phyloP scores from a whole-genome alignment of 2,113 vertebrate genomes.

The Notothenia rossii region DNA sequence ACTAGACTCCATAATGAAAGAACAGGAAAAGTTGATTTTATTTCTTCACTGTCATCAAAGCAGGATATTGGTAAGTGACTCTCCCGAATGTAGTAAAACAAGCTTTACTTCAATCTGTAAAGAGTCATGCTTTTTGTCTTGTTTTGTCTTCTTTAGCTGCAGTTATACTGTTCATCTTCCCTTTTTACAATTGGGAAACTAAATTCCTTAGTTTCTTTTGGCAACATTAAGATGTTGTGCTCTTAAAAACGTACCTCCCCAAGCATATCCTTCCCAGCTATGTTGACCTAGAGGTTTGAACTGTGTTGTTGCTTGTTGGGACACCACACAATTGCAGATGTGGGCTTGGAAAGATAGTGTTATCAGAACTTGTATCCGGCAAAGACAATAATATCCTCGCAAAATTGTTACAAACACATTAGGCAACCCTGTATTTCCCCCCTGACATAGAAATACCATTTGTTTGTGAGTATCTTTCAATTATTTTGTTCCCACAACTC shows the following conservation, averaged over 20 bases:
- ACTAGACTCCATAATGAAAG: neutral
- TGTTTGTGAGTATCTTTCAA: neutral
- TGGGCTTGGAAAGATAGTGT: neutral
- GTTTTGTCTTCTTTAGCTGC: neutral
- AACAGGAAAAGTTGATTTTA: neutral
- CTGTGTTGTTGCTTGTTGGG: constrained; percentile 28
- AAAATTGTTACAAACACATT: neutral
- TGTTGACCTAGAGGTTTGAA: constrained; percentile 29
- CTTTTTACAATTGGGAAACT: neutral
- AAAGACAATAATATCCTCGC: neutral
- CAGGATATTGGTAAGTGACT: neutral
- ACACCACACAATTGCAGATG: neutral
- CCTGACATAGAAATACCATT: neutral
- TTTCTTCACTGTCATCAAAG: neutral
- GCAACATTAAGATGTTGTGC: neutral
- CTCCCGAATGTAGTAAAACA: neutral
- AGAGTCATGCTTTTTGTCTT: neutral
- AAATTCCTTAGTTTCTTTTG: neutral
- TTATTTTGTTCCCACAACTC: constrained; percentile 21
- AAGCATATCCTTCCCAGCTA: neutral
- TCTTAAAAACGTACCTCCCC: neutral
- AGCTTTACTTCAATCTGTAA: neutral
- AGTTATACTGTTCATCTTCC: neutral
- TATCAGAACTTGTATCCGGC: neutral
- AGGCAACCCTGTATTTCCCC: neutral